Evolutionary conservation across 1,140 invertebrate genomes (phyloP).

Genomic region (Venustaconcha ellipsiformis): DNA sequence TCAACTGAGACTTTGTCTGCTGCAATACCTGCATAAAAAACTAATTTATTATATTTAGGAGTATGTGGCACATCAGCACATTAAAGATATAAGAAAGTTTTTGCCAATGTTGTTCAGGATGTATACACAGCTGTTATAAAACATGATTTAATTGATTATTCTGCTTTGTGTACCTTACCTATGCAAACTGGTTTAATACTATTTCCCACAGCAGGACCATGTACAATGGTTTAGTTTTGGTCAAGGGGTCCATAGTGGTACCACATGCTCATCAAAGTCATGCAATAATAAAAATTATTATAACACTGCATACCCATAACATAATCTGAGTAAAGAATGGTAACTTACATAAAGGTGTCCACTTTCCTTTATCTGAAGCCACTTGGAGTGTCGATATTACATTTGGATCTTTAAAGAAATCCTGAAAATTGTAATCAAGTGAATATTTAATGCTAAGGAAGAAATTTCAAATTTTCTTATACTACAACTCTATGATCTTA

Average conservation of each 20-base stretch:
- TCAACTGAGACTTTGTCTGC: slow-evolving; percentile 62
- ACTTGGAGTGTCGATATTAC: slow-evolving; percentile 50
- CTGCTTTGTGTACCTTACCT: no score
- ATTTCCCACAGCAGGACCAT: no score
- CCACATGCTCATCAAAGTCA: neutral
- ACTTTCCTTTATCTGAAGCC: slow-evolving; percentile 41
- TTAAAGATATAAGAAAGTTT: neutral
- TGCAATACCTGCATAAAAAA: slow-evolving; percentile 46
- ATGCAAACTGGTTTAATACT: no score
- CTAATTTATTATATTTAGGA: neutral
- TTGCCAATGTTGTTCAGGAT: no score
- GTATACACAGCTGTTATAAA: no score
- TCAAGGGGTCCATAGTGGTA: no score
- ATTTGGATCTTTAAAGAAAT: slow-evolving; percentile 61
- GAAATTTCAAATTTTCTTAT: neutral
- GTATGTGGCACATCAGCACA: neutral
- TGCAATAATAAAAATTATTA: no score
- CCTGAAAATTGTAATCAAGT: slow-evolving; percentile 38
- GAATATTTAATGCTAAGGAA: neutral
- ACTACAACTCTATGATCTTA: no score
- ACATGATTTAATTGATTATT: neutral
- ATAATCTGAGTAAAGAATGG: neutral
- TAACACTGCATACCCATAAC: neutral
- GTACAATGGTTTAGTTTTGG: neutral
- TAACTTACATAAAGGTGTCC: slow-evolving; percentile 46